Conservation (phyloP, 2,113 vertebrate genomes). For the Ardeotis arabs region DNA sequence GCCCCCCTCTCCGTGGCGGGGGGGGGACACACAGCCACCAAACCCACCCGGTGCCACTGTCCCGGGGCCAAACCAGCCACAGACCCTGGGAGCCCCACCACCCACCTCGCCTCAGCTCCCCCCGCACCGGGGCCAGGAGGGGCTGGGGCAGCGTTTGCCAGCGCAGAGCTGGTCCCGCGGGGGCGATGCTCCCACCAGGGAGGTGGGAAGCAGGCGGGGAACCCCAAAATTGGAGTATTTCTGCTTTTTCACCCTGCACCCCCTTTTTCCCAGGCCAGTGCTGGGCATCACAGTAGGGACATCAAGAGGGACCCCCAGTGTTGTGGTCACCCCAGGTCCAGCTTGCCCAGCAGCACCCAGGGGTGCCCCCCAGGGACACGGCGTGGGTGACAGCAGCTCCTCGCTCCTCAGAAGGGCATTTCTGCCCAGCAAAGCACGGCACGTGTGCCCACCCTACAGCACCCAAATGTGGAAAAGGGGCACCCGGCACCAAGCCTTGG, state of each 20-base stretch:
- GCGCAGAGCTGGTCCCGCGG: accelerated
- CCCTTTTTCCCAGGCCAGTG: not conserved
- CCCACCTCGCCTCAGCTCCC: accelerated
- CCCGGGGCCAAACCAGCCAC: accelerated
- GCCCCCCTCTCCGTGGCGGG: not conserved
- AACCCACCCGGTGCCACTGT: not conserved
- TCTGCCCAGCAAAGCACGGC: not conserved
- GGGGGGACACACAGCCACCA: not conserved
- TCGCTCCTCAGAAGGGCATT: accelerated
- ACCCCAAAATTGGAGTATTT: not conserved
- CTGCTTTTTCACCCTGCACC: not conserved
- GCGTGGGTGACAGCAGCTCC: not conserved
- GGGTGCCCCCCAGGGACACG: not conserved
- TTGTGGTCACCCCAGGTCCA: not conserved
- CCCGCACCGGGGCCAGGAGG: accelerated
- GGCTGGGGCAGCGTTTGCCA: accelerated
- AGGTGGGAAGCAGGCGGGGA: not conserved
- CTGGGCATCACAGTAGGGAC: not conserved
- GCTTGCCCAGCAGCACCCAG: not conserved
- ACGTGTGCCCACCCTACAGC: not conserved
- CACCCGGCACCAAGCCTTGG: not conserved
- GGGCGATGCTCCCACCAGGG: not conserved
- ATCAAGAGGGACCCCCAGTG: not conserved
- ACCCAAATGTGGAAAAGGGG: not conserved
- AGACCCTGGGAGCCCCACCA: accelerated